phyloP scores from a whole-genome alignment of 2,113 vertebrate species.

The Leucopsar rothschildi region DNA sequence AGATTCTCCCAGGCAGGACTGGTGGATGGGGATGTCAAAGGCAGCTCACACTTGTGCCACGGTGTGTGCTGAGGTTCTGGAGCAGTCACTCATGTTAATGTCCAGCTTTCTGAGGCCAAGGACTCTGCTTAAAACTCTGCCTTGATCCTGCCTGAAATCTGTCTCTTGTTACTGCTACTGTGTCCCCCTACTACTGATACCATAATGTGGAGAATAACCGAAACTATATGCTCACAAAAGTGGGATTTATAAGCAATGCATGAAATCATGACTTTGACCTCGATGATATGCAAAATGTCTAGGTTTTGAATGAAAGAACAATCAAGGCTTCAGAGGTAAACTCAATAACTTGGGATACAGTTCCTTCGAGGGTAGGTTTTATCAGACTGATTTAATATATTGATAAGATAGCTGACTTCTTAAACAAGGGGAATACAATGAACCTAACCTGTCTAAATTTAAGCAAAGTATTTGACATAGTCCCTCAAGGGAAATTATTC shows the following conservation, averaged over 20 bases:
- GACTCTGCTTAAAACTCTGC: neutral
- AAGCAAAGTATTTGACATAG: neutral
- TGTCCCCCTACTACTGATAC: neutral
- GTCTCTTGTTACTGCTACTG: accelerated
- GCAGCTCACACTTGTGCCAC: accelerated
- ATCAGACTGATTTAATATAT: neutral
- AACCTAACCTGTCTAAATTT: slow-evolving; percentile 1
- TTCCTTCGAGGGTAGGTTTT: neutral
- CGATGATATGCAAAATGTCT: neutral
- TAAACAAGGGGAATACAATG: neutral
- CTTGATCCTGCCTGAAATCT: neutral
- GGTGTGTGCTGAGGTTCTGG: accelerated
- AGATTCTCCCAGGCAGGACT: neutral
- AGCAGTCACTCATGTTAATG: neutral
- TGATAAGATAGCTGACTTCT: neutral
- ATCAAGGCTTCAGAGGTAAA: neutral
- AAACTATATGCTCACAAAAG: neutral
- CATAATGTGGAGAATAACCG: neutral
- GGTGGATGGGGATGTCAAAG: neutral
- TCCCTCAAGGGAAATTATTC: slow-evolving; percentile 1
- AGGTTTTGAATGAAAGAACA: neutral
- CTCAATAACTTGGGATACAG: neutral
- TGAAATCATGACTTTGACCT: neutral
- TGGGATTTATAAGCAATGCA: neutral
- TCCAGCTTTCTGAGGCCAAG: neutral